Percentiles rank a stretch among this genome's conserved stretches.
Evolutionary conservation across 2,888 invertebrate species (phyloP).

Genomic region (Hemicrepidius hirtus): DNA sequence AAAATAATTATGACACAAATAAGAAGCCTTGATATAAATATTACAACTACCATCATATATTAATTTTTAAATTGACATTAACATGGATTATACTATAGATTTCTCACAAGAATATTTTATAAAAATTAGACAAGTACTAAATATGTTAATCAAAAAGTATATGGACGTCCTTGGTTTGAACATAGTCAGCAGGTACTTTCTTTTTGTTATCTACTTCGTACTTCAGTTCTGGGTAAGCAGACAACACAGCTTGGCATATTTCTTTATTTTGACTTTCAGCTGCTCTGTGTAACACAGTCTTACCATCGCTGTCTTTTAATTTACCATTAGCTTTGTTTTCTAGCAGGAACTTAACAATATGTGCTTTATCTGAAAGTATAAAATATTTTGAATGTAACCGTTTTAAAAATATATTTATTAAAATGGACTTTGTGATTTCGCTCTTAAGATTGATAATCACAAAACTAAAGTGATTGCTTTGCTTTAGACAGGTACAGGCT

Average conservation of each 20-base stretch:
- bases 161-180: conserved; percentile 30
- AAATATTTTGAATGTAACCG: no score
- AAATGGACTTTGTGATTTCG: no score
- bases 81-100: neutral
- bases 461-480: no score
- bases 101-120: conserved; percentile 3
- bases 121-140: conserved; percentile 11
- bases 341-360: conserved; percentile 81
- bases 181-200: conserved; percentile 58
- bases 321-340: conserved; percentile 78
- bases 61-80: no score
- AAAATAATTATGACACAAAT: no score
- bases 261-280: conserved; percentile 74
- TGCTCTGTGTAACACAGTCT: conserved; percentile 87
- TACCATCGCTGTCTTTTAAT: conserved; percentile 85
- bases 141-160: conserved; percentile 6
- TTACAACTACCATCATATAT: no score
- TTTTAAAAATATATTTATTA: no score
- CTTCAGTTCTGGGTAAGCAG: conserved; percentile 70
- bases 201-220: conserved; percentile 56
- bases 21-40: no score
- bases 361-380: conserved; percentile 77
- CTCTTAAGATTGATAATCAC: no score
- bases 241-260: conserved; percentile 71
- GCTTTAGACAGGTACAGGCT: no score